Evolutionary conservation across 2,113 vertebrate species (phyloP).

Genomic region (Campylomormyrus tamandua): DNA sequence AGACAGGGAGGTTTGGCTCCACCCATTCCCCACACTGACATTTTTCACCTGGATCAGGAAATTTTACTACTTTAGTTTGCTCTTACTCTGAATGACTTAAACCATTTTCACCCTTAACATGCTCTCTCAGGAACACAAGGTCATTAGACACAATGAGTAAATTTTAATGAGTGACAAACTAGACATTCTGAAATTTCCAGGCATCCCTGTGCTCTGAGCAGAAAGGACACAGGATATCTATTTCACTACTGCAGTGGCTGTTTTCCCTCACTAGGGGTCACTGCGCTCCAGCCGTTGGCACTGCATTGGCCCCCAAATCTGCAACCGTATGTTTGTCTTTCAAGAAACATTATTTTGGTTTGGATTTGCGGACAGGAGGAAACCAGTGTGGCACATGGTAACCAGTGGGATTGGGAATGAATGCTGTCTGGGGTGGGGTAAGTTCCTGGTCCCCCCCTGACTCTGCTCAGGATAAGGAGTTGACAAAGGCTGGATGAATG

Average conservation of each 20-base stretch:
- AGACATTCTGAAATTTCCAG: neutral
- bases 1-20: neutral
- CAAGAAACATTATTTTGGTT: conserved; percentile 36
- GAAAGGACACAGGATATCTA: neutral
- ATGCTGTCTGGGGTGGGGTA: neutral
- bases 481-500: neutral
- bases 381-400: conserved; percentile 32
- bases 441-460: neutral
- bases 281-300: neutral
- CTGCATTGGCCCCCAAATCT: conserved; percentile 17
- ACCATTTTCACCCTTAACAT: neutral
- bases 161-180: neutral
- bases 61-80: neutral
- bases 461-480: neutral
- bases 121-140: neutral
- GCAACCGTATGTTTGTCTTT: neutral
- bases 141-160: neutral
- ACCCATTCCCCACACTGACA: neutral
- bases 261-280: conserved; percentile 36
- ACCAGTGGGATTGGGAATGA: neutral
- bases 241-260: neutral
- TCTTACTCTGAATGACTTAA: neutral
- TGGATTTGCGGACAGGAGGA: conserved; percentile 18
- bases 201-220: neutral
- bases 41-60: neutral